Evolutionary conservation across 2,113 vertebrate species (phyloP).

Genomic region (Podocnemis expansa): DNA sequence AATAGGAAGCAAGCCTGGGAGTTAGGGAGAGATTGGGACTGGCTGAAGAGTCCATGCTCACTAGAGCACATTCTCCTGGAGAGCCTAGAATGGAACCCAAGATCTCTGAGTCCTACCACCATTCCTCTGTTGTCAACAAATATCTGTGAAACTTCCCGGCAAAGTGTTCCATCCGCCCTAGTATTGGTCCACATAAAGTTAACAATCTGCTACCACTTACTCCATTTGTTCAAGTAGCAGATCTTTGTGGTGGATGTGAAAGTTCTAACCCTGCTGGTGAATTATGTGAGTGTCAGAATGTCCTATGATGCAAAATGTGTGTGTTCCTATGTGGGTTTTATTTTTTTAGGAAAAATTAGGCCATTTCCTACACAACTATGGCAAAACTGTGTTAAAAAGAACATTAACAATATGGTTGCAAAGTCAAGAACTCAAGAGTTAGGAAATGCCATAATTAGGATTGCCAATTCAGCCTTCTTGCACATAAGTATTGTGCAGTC

Average conservation of each 20-base stretch:
- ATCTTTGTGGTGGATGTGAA: background rate
- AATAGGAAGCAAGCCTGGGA: background rate
- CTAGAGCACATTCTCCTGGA: background rate
- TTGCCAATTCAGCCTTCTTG: slow-evolving; percentile 35
- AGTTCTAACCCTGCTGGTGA: background rate
- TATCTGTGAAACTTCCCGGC: background rate
- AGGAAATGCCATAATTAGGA: slow-evolving; percentile 17
- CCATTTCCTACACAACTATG: background rate
- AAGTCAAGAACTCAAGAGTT: background rate
- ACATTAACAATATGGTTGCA: background rate
- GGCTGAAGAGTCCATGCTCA: background rate
- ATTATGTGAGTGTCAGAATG: background rate
- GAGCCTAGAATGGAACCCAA: background rate
- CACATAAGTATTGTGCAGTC: slow-evolving; percentile 37
- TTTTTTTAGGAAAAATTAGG: background rate
- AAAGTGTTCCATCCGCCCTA: background rate
- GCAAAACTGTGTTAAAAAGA: background rate
- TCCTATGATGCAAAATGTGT: background rate
- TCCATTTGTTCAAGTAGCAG: background rate
- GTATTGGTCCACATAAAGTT: background rate
- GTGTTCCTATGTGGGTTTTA: background rate
- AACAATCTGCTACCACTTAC: background rate
- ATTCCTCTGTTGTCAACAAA: background rate
- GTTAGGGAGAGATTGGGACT: background rate
- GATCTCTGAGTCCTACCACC: background rate